phyloP scores from a whole-genome alignment of 1,140 invertebrate genomes.

The Drosophila ananassae region DNA sequence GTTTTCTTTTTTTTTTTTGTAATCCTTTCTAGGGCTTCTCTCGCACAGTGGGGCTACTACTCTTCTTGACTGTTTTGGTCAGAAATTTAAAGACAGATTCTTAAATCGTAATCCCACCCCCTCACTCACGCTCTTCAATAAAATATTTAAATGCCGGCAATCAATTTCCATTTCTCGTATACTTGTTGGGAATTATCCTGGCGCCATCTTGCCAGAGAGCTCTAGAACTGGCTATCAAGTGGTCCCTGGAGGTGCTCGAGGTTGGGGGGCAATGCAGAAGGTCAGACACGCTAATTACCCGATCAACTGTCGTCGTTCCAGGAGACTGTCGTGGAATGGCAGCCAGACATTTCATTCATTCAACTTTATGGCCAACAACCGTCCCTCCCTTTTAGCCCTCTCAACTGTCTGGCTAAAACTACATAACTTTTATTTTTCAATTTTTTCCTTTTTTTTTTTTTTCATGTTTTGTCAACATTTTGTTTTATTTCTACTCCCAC shows the following conservation, averaged over 20 bases:
- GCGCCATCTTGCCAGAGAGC: slow-evolving; percentile 38
- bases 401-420: slow-evolving; percentile 52
- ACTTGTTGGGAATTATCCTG: slow-evolving; percentile 33
- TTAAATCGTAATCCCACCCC: no score
- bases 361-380: slow-evolving; percentile 58
- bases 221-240: slow-evolving; percentile 24
- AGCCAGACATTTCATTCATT: slow-evolving; percentile 76
- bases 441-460: slow-evolving; percentile 51
- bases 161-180: slow-evolving; percentile 71
- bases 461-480: slow-evolving; percentile 65
- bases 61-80: background rate
- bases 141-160: slow-evolving; percentile 75
- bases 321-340: slow-evolving; percentile 41
- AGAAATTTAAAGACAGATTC: background rate
- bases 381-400: background rate
- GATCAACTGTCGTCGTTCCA: slow-evolving; percentile 53
- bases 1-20: slow-evolving; percentile 7
- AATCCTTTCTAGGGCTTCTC: slow-evolving; percentile 52
- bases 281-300: slow-evolving; percentile 80
- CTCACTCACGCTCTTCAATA: slow-evolving; percentile 31
- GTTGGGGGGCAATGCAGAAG: background rate
- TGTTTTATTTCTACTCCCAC: slow-evolving; percentile 15
- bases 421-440: slow-evolving; percentile 82
- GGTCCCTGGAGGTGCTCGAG: slow-evolving; percentile 36
- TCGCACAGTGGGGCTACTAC: slow-evolving; percentile 35